Base-by-base conservation (phyloP, 1,140 invertebrate genomes). In the Bombus turneri region DNA sequence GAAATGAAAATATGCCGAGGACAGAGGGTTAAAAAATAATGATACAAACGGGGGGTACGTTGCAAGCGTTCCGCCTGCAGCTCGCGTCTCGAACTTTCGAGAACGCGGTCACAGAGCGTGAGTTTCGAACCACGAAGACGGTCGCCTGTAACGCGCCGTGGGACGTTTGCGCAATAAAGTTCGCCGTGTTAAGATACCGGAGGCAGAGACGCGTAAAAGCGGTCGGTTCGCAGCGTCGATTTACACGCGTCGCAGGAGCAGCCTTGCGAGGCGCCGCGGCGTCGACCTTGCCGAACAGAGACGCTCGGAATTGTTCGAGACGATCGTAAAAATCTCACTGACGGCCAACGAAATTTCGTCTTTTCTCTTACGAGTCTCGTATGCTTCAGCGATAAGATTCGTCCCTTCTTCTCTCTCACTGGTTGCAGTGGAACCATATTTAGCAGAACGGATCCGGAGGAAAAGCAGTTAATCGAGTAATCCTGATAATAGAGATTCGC, bases 241-340 rank as follows among this genome's bases (percentile, higher is more conserved):
- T 89, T 85, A 68, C 25, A 28, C 53, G 59, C 43, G 34, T 69
- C 78, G 74, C 86, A 75, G 25, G 62, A 76, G 71, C 86, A 92
- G 87, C 92, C 92, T 93, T 93, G 91, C 88, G 73, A 92, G 92
- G 92, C 93, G 92, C 93, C 92, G 91, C 89, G 89, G 87, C 91
- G 91, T 93, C 92, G 92, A 92, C 92, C 93, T 93, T 93, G 92
- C 41, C 72, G 81, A 71, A 80, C 47, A 64, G 86, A 91, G 91
- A 90, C 89, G 91, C 85, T 72, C 86, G 84, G 83, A 89, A 92
- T 91, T 83, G 79, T 91, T 87, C 85, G 76, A 82, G 82, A 84
- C 78, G 83, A 64, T 82, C 72, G 43, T 73, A 82, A 86, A 81
- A 86, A 82, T 83, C 72, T 41, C 10, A 34, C 39, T 69, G 79